Evolutionary conservation across 2,113 vertebrate genomes (phyloP), one percentile per base, ranked within the genome.

Genomic region (Sinocyclocheilus anophthalmus): DNA sequence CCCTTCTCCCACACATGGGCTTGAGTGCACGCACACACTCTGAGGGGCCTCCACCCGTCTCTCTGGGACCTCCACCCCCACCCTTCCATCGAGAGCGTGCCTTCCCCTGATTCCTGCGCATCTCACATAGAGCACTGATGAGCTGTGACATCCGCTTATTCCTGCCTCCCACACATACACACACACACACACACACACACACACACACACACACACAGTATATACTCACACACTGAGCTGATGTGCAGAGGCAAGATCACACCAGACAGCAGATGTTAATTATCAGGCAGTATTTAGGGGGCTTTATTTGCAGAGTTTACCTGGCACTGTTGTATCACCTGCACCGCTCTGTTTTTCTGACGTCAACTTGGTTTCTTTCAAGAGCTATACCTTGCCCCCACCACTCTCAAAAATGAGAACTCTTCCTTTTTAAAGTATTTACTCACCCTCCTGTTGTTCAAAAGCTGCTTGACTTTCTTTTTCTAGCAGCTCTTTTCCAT

Each of bases 61-160:
- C 84, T 65, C 79, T 83, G 79, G 65, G 84, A 83, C 86, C 85
- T 50, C 80, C 87, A 16, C 63, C 72, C 61, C 84, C 77, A 0
- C 55, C 59, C 76, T 48, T 75, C 59, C 75, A 80, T 81, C 50
- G 33, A 78, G 53, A 81, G 83, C 20, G 42, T 67, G 24, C 75
- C 53, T 83, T 88, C 45, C 78, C 53, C 75, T 86, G 81, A 83
- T 61, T 78, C 61, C 72, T 81, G 22, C 39, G 67, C 67, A 76
- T 87, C 86, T 88, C 45, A 42, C 37, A 73, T 61, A 86, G 81
- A 57, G 65, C 30, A 53, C 78, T 87, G 85, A 90, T 88, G 87
- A 90, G 75, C 87, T 90, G 79, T 88, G 89, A 87, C 89, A 90
- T 85, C 77, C 77, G 75, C 76, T 61, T 39, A 81, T 84, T 84